Evolutionary conservation across 1,140 invertebrate species (phyloP).

Genomic region (Sarcophaga peregrina): DNA sequence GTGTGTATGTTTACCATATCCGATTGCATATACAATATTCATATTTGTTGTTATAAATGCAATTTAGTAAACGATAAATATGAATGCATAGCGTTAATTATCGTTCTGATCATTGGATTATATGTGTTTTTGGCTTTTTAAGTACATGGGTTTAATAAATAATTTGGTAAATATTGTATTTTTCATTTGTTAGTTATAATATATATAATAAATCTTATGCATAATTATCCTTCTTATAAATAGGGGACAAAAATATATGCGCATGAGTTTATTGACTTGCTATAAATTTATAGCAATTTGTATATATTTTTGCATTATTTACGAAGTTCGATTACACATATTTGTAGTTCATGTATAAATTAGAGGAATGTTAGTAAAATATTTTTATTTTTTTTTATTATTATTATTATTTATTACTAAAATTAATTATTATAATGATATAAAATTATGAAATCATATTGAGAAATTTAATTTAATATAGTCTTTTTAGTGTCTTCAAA

Average conservation of each 20-base stretch:
- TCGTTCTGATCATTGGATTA: no score
- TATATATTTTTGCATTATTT: not conserved
- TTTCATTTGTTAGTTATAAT: not conserved
- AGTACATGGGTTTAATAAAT: conserved; percentile 18
- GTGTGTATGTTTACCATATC: no score
- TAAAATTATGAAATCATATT: conserved; percentile 35
- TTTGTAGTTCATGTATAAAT: conserved; percentile 8
- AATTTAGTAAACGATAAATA: not conserved
- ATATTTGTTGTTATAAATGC: no score
- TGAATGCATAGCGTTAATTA: not conserved
- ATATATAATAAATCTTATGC: not conserved
- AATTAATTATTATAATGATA: not conserved
- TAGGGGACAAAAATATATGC: conserved; percentile 14
- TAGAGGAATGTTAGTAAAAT: conserved; percentile 29
- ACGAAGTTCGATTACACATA: not conserved
- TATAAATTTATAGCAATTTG: not conserved
- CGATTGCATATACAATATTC: no score
- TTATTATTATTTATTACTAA: conserved; percentile 3
- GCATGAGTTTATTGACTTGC: not conserved
- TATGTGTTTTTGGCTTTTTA: not conserved
- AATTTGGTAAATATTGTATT: conserved; percentile 5
- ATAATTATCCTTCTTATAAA: not conserved
- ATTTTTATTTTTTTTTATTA: not conserved
- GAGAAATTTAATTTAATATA: not conserved
- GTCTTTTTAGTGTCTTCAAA: no score